phyloP scores from a whole-genome alignment of 1,140 invertebrate genomes.

The Lutraria rhynchaena region DNA sequence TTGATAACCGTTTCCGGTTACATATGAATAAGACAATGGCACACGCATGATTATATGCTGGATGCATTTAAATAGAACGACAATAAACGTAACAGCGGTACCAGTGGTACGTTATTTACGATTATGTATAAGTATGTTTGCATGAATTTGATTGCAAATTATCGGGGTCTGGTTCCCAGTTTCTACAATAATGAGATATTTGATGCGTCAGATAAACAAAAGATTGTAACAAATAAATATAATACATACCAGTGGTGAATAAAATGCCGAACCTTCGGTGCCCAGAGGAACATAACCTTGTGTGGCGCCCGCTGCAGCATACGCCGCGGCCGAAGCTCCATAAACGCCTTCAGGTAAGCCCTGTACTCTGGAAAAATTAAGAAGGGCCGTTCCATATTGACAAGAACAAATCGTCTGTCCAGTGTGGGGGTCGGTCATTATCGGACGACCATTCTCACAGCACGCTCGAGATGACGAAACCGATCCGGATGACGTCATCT shows the following conservation, averaged over 20 bases:
- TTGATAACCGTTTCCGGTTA: too few relatives aligned
- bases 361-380: conserved; percentile 86
- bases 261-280: conserved; percentile 88
- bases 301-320: conserved; percentile 71
- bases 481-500: conserved; percentile 69
- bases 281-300: conserved; percentile 77
- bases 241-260: conserved; percentile 95
- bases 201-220: too few relatives aligned
- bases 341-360: conserved; percentile 80
- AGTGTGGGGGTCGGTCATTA: conserved; percentile 96
- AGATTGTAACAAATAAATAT: too few relatives aligned
- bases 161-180: too few relatives aligned
- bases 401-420: conserved; percentile 98
- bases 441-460: conserved; percentile 95
- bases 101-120: too few relatives aligned
- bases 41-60: too few relatives aligned
- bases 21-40: too few relatives aligned
- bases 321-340: conserved; percentile 68
- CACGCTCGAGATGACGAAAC: conserved; percentile 83
- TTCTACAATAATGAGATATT: too few relatives aligned
- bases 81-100: too few relatives aligned
- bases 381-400: conserved; percentile 88
- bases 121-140: too few relatives aligned
- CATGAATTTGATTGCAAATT: too few relatives aligned
- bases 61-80: too few relatives aligned